A percentile compares a stretch with the other conserved stretches of the same genome.
Conservation (phyloP, 2,797 vertebrate genomes). For the Pangasius sanitwongsei region DNA sequence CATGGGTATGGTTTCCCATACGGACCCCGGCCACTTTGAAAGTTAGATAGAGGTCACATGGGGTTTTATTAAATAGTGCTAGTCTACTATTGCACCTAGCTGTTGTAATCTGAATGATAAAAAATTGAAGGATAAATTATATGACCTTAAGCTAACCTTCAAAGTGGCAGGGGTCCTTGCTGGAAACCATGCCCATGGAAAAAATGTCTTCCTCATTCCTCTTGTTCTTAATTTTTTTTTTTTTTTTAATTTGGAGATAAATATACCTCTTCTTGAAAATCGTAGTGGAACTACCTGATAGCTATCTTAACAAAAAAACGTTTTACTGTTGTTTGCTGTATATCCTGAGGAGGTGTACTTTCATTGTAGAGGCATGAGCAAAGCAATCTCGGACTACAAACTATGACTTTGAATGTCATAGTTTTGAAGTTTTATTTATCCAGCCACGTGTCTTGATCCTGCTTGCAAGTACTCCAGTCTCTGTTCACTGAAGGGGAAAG, state of each 20-base stretch:
- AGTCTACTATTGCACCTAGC: not conserved
- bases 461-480: slow-evolving; percentile 30
- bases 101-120: not conserved
- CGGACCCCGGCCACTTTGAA: not conserved
- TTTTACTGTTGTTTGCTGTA: not conserved
- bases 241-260: not conserved
- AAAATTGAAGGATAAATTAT: not conserved
- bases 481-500: not conserved
- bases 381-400: not conserved
- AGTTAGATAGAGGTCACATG: not conserved
- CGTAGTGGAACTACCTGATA: not conserved
- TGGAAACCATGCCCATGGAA: not conserved
- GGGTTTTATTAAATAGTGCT: not conserved
- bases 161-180: not conserved
- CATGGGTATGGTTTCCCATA: not conserved
- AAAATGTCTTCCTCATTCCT: not conserved
- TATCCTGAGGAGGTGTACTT: not conserved
- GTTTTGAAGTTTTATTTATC: slow-evolving; percentile 26
- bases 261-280: not conserved
- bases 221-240: not conserved
- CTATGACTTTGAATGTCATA: slow-evolving; percentile 12
- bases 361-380: not conserved
- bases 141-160: not conserved
- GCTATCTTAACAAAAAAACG: not conserved
- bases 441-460: slow-evolving; percentile 38